phyloP scores from a whole-genome alignment of 1,140 invertebrate species.

The Hycleus phaleratus region DNA sequence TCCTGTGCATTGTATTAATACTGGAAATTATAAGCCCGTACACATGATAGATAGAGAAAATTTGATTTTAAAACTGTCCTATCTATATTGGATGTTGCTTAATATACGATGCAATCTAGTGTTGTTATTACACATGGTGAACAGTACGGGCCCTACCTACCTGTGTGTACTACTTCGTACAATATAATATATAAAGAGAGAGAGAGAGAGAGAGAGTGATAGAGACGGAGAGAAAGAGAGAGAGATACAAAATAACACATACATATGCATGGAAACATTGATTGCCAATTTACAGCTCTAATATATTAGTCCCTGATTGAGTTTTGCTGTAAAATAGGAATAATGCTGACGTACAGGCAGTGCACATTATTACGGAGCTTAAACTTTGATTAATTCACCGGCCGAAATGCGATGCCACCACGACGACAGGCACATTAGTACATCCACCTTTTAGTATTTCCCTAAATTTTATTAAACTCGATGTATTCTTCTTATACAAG shows the following conservation, averaged over 20 bases:
- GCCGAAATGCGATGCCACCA: conserved; percentile 30
- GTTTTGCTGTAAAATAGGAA: conserved; percentile 44
- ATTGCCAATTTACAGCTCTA: conserved; percentile 44
- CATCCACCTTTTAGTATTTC: no score
- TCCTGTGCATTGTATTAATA: conserved; percentile 42
- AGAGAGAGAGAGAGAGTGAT: no score
- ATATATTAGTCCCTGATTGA: conserved; percentile 44
- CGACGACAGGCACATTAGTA: no score
- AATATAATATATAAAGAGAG: no score
- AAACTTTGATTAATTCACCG: conserved; percentile 43
- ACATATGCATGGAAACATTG: conserved; percentile 44
- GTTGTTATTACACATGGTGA: conserved; percentile 36
- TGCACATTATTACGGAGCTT: conserved; percentile 42
- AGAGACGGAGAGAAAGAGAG: no score
- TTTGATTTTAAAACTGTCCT: conserved; percentile 43
- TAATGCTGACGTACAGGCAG: conserved; percentile 41
- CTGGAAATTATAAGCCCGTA: conserved; percentile 40
- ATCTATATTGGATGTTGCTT: conserved; percentile 42
- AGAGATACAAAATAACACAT: conserved; percentile 25
- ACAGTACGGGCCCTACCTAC: conserved; percentile 23
- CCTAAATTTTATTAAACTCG: no score
- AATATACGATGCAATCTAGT: conserved; percentile 42
- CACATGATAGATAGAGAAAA: conserved; percentile 42
- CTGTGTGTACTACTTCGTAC: conserved; percentile 17
- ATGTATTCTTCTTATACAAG: no score